Conservation (phyloP, 2,797 vertebrate species). For the Rhinichthys osculus region DNA sequence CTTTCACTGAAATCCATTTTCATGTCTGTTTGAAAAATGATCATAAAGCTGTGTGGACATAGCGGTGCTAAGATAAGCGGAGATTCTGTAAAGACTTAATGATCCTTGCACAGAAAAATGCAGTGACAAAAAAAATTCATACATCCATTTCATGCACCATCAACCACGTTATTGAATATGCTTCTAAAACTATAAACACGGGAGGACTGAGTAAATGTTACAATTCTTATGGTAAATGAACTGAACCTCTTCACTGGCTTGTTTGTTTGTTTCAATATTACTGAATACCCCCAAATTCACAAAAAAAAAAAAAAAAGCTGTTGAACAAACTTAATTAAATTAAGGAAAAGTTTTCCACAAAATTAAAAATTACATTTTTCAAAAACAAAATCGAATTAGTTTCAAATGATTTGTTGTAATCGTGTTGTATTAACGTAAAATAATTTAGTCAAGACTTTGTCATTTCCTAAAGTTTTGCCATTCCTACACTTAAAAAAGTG, state of each 20-base stretch:
- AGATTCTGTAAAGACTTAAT: not conserved
- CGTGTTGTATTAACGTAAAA: too few relatives aligned
- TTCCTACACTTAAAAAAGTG: too few relatives aligned
- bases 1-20: conserved; percentile 39
- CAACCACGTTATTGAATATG: not conserved
- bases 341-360: too few relatives aligned
- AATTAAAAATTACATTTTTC: too few relatives aligned
- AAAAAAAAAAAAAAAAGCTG: too few relatives aligned
- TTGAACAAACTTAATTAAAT: too few relatives aligned
- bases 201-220: not conserved
- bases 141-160: not conserved
- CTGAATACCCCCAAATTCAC: not conserved
- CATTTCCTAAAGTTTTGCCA: too few relatives aligned
- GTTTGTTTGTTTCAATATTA: conserved; percentile 7
- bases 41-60: not conserved
- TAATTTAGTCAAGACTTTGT: too few relatives aligned
- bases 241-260: not conserved
- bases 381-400: too few relatives aligned
- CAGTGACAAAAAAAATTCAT: not conserved
- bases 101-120: not conserved
- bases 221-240: not conserved
- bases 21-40: conserved; percentile 11
- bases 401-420: too few relatives aligned
- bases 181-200: not conserved
- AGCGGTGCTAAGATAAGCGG: not conserved